These are phyloP conservation scores for Drosophila subobscura DNA, from an alignment of 1,140 invertebrate genomes.

Conservation along the genomic window DNA sequence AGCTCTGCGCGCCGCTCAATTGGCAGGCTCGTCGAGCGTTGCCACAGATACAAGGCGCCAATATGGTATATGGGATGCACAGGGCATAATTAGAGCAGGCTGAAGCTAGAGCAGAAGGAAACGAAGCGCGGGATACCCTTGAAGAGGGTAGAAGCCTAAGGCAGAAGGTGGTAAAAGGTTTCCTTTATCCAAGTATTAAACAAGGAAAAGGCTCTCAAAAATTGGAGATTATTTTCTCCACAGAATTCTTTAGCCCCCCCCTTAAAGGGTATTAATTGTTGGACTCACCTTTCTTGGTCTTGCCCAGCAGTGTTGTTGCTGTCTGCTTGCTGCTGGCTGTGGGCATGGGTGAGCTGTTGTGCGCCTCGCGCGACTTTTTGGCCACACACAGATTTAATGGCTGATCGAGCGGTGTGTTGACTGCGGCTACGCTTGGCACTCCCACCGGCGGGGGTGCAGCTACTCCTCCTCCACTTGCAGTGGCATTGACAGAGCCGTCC, in stretches of 20 bases:
- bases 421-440: conserved; percentile 7
- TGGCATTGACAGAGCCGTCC: conserved; percentile 38
- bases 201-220: too few relatives aligned
- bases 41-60: conserved; percentile 55
- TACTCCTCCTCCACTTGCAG: neutral
- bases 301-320: conserved; percentile 44
- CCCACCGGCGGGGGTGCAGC: neutral
- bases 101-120: too few relatives aligned
- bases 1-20: conserved; percentile 70
- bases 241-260: too few relatives aligned
- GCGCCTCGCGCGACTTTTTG: conserved; percentile 72
- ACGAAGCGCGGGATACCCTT: too few relatives aligned
- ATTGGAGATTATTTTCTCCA: too few relatives aligned
- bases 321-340: conserved; percentile 43
- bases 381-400: conserved; percentile 80
- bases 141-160: too few relatives aligned
- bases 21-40: conserved; percentile 68
- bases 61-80: conserved; percentile 17
- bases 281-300: conserved; percentile 67
- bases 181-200: too few relatives aligned
- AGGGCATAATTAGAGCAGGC: neutral
- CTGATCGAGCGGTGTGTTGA: conserved; percentile 65
- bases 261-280: too few relatives aligned
- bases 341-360: conserved; percentile 58
- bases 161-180: neutral